A percentile compares a stretch with the other conserved stretches of the same genome.
phyloP scores from a whole-genome alignment of 2,888 invertebrate species.

The Sesamia inferens region DNA sequence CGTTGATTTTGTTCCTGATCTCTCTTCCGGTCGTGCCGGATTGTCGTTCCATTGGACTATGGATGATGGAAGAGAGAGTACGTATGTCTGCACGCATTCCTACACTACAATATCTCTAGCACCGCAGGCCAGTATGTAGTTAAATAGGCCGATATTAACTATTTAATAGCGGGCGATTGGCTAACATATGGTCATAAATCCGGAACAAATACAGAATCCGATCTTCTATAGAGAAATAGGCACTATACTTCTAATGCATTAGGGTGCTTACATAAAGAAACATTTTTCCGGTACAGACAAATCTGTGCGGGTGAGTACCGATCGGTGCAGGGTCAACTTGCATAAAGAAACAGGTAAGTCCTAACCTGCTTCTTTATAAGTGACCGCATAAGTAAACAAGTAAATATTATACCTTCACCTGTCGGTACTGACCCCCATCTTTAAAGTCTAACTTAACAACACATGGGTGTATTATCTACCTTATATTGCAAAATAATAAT shows the following conservation, averaged over 20 bases:
- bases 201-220: background rate
- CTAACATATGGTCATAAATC: background rate
- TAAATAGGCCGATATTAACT: background rate
- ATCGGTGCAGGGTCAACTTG: too few species aligned
- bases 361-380: too few species aligned
- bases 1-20: too few species aligned
- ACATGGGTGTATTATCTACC: background rate
- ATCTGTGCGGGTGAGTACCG: too few species aligned
- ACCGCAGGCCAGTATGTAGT: background rate
- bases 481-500: background rate
- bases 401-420: too few species aligned
- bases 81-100: background rate
- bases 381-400: too few species aligned
- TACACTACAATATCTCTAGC: background rate
- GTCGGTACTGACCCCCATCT: too few species aligned
- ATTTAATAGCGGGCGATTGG: background rate
- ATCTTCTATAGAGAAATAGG: background rate
- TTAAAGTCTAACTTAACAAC: background rate
- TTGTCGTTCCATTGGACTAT: background rate
- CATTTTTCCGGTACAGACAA: too few species aligned
- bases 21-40: too few species aligned
- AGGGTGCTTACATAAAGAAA: too few species aligned
- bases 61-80: background rate
- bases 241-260: background rate
- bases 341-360: too few species aligned